Conservation (phyloP, 2,797 vertebrate species). For the Caiman crocodilus region DNA sequence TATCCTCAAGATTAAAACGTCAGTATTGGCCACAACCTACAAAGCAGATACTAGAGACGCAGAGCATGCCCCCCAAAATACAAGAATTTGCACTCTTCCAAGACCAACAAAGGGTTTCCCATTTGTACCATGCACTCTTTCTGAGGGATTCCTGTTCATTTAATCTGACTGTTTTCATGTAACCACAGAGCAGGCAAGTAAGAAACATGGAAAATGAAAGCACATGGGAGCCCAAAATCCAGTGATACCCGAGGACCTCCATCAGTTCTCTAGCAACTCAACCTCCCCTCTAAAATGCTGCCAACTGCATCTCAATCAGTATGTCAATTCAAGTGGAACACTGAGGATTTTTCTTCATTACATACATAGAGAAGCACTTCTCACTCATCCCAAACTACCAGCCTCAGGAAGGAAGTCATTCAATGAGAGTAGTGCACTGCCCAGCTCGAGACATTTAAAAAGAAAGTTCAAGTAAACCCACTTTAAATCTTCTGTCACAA, state of each 20-base stretch:
- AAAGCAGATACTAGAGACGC: not conserved
- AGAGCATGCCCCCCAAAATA: not conserved
- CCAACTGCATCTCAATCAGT: no score
- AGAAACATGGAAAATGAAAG: not conserved
- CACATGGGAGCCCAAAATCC: not conserved
- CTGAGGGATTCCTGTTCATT: not conserved
- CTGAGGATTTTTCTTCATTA: not conserved
- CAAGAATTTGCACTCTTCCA: not conserved
- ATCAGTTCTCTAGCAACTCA: no score
- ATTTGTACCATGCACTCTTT: not conserved
- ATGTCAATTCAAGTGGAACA: not conserved
- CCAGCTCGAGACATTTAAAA: no score
- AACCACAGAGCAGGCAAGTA: not conserved
- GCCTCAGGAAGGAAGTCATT: no score
- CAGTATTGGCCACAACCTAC: not conserved
- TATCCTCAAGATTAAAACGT: not conserved
- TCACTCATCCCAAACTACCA: no score
- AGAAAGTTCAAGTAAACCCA: no score
- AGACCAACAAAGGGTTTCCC: not conserved
- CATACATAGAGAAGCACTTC: no score
- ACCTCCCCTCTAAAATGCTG: no score
- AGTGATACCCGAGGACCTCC: not conserved
- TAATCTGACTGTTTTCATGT: not conserved
- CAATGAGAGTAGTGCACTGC: no score
- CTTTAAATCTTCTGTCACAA: no score